Base-by-base conservation (phyloP, 2,113 vertebrate genomes). In the Meleagris gallopavo region DNA sequence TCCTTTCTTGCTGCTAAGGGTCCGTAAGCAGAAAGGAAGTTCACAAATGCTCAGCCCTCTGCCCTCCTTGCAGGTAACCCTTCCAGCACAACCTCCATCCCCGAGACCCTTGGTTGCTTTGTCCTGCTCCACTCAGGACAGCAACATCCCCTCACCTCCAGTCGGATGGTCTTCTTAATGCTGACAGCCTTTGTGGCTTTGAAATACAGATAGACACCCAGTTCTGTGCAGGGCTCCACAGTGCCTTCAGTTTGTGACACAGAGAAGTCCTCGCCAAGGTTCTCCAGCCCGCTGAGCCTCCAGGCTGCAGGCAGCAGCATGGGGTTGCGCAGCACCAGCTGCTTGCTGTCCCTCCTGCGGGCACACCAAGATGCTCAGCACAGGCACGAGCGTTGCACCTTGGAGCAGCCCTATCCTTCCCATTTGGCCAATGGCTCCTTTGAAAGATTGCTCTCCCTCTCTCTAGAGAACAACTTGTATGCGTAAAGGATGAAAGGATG, bases 211-310 rank as follows among this genome's bases (percentile, higher is more conserved):
- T 89, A 94, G 78, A 99, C 73, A 10, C 36, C 30, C 9, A 97
- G 96, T 38, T 98, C 98, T 0, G 94, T 81, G n/a, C 79, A 58
- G 2, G 99, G 81, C 21, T 71, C 91, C 55, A 99, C 45, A 13
- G 88, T 54, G 20, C 99, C 99, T 4, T 97, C 91, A 11, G 97
- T 91, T 75, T 97, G 91, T 0, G 98, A 98, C 50, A 98, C 40
- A 0, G 90, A 96, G 89, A 99, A 99, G 74, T 98, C 98, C 6
- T 98, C 98, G 0, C 98, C 98, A 2, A 99, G 92, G 64, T 98
- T 97, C 74, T 99, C 98, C 92, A 99, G 72, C 27, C 98, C 98
- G 20, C 83, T 97, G 77, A 99, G 86, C 34, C 96, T 94, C 99
- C 99, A 99, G 50, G 96, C 98, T 6, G 98, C 96, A 0, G 98